These are phyloP conservation scores for Aphis gossypii DNA, from an alignment of 1,140 invertebrate genomes.

Conservation along the genomic window DNA sequence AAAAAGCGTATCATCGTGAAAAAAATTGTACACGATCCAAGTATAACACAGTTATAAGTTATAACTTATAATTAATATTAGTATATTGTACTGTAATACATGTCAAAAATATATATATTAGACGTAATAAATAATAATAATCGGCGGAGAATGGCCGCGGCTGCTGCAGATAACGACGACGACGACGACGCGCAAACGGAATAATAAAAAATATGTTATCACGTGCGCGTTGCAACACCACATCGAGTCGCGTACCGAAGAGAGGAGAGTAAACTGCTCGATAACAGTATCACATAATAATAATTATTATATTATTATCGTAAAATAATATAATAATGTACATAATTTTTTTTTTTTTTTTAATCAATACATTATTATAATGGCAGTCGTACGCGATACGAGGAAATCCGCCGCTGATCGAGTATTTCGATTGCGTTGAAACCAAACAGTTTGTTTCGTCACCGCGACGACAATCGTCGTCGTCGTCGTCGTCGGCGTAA, in stretches of 20 bases:
- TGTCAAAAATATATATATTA: background rate
- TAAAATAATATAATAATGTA: background rate
- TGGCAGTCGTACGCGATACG: background rate
- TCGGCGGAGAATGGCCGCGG: background rate
- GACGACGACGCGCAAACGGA: background rate
- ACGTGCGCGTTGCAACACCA: background rate
- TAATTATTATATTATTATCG: background rate
- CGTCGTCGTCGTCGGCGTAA: background rate
- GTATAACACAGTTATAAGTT: background rate
- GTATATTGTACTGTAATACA: background rate
- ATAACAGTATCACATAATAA: background rate
- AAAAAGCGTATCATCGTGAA: background rate
- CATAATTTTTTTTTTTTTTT: background rate
- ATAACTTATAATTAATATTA: background rate
- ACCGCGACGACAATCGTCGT: background rate
- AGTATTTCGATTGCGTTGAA: background rate
- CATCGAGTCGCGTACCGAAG: background rate
- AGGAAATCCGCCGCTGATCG: background rate
- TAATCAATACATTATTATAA: background rate
- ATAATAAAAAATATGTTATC: conserved; percentile 5
- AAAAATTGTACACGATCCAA: background rate
- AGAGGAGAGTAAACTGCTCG: background rate
- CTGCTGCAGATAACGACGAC: background rate
- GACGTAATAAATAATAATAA: conserved; percentile 6
- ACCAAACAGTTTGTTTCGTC: background rate